Evolutionary conservation across 2,797 vertebrate species (phyloP).

Genomic region (Sarcoramphus papa): DNA sequence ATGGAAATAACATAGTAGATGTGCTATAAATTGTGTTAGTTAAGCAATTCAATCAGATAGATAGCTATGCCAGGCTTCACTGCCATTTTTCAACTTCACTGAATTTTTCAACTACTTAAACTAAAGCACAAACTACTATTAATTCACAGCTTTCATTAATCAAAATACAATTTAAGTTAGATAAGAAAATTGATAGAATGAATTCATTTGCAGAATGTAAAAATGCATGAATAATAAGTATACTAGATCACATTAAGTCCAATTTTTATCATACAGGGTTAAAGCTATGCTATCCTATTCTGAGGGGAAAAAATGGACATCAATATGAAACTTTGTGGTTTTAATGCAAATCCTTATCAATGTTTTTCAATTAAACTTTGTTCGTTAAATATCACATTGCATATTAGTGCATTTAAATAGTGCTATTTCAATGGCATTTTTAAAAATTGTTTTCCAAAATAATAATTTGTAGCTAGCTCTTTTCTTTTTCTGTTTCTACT

Average conservation of each 20-base stretch:
- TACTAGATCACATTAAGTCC: background rate
- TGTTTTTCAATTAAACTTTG: background rate
- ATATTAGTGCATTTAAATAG: background rate
- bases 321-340: background rate
- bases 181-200: background rate
- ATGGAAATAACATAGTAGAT: background rate
- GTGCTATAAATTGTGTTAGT: background rate
- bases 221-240: background rate
- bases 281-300: background rate
- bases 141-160: background rate
- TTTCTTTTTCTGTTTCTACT: background rate
- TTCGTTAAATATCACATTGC: background rate
- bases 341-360: rapidly evolving
- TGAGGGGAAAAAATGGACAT: background rate
- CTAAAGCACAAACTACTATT: background rate
- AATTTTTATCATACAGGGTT: background rate
- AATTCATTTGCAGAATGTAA: background rate
- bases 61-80: background rate
- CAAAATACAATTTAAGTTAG: background rate
- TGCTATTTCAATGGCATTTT: background rate
- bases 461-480: background rate
- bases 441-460: background rate
- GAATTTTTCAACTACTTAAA: background rate
- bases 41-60: background rate
- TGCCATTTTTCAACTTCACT: background rate